Evolutionary conservation across 2,797 vertebrate species (phyloP).

Genomic region (Falco novaeseelandiae): DNA sequence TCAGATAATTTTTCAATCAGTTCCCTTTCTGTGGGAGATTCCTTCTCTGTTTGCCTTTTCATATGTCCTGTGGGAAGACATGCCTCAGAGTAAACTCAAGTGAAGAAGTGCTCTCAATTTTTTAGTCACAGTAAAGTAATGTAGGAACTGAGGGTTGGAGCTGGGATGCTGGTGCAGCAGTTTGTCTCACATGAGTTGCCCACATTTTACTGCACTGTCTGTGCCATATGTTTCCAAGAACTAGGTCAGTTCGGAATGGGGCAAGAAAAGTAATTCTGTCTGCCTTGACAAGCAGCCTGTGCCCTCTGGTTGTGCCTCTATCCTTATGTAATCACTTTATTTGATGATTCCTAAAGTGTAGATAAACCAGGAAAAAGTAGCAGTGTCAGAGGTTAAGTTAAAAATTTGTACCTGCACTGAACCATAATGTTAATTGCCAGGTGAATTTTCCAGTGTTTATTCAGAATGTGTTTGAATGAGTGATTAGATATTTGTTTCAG

Average conservation of each 20-base stretch:
- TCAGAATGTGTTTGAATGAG: background rate
- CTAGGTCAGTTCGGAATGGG: background rate
- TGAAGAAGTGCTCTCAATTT: background rate
- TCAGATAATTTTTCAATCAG: background rate
- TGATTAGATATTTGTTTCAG: background rate
- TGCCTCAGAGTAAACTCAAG: background rate
- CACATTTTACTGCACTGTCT: background rate
- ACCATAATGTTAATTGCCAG: background rate
- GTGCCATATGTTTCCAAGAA: background rate
- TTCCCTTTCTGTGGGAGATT: background rate
- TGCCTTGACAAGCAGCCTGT: background rate
- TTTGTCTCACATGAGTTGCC: rapidly evolving
- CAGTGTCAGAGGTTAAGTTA: background rate
- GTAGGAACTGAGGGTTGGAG: background rate
- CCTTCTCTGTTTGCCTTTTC: background rate
- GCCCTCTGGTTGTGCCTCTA: background rate
- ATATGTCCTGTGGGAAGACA: background rate
- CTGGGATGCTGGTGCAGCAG: background rate
- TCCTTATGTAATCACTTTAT: background rate
- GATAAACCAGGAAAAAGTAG: background rate
- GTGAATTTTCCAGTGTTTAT: background rate
- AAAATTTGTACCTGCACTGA: background rate
- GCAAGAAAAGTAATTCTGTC: background rate
- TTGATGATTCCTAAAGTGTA: background rate
- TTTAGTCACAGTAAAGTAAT: background rate